Base-by-base conservation (phyloP, 2,888 invertebrate species). In the Sphinx pinastri region DNA sequence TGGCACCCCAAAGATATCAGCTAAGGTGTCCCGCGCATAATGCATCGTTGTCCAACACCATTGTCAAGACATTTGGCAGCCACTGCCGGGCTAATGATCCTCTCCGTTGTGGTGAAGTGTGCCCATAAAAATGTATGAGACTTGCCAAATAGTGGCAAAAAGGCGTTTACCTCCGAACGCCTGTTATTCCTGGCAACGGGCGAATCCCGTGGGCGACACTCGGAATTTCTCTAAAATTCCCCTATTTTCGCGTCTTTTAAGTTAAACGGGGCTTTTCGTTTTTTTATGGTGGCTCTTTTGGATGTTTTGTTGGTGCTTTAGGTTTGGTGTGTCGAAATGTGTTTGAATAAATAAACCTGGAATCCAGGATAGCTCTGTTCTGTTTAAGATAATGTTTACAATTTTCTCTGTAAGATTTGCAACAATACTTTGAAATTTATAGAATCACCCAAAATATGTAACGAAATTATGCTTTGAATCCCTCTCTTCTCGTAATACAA, bases 31-130 rank as follows among this genome's bases (percentile, higher is more conserved):
- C 25, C 47, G 47, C 38, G 19, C 63, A 63, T 63, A 63, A 63
- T 63, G 88, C 88, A 88, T 84, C 81, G 82, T 80, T 81, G 83
- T 68, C 38, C 82, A 47, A 63, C 63, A 63, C 63, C 83, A 80
- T 85, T 88, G 86, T 88, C 81, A 87, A 90, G 90, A 92, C 91
- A 93, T 93, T 94, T 94, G 93, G 93, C 94, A 92, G 92, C 87
- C 91, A 87, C 89, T 88, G 89, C 87, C 89, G 85, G 87, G 90
- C 92, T 94, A 94, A 94, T 94, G 93, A 94, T 92, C 91, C 92
- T 84, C 88, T 90, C 93, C 92, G 93, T 94, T 94, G 92, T 85
- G 93, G 93, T 89, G 89, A 94, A 94, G 89, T 90, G 93, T 91
- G 90, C 89, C 93, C 87, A 90, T 92, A 92, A 92, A 89, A 92